Conservation (phyloP, 2,113 vertebrate species). For the Syngnathus scovelli region DNA sequence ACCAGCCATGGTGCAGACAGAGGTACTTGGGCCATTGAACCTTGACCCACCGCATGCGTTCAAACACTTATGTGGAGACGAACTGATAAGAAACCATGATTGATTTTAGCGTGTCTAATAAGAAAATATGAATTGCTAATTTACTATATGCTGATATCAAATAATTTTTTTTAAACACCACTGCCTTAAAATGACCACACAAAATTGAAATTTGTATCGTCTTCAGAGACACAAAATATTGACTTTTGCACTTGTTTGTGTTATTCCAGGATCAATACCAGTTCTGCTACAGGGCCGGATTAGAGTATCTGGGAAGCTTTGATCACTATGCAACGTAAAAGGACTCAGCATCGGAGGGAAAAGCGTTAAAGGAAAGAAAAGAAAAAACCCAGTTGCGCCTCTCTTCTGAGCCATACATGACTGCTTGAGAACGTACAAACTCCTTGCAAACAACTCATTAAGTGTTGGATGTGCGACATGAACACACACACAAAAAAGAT, state of each 20-base stretch:
- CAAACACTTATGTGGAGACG: too few species aligned
- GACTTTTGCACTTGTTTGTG: conserved; percentile 23
- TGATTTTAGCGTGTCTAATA: too few species aligned
- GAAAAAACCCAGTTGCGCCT: conserved; percentile 80
- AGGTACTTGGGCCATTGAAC: conserved; percentile 68
- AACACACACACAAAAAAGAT: conserved; percentile 60
- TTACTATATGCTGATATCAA: too few species aligned
- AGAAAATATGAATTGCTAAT: too few species aligned
- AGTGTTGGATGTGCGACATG: conserved; percentile 85
- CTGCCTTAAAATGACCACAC: too few species aligned
- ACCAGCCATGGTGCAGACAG: conserved; percentile 98
- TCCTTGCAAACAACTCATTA: conserved; percentile 94
- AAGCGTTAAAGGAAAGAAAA: conserved; percentile 66
- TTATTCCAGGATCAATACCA: conserved; percentile 93
- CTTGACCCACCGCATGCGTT: background rate
- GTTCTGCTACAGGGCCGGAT: conserved; percentile 96
- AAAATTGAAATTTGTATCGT: too few species aligned
- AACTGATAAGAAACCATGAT: too few species aligned
- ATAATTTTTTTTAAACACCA: too few species aligned
- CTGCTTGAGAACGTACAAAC: conserved; percentile 98
- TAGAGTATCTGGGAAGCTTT: conserved; percentile 99
- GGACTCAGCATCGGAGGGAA: conserved; percentile 80
- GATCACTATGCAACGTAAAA: conserved; percentile 99
- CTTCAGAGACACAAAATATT: background rate
- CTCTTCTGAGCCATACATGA: conserved; percentile 99